Conservation (phyloP, 2,888 invertebrate genomes). For the Magallana nippona region DNA sequence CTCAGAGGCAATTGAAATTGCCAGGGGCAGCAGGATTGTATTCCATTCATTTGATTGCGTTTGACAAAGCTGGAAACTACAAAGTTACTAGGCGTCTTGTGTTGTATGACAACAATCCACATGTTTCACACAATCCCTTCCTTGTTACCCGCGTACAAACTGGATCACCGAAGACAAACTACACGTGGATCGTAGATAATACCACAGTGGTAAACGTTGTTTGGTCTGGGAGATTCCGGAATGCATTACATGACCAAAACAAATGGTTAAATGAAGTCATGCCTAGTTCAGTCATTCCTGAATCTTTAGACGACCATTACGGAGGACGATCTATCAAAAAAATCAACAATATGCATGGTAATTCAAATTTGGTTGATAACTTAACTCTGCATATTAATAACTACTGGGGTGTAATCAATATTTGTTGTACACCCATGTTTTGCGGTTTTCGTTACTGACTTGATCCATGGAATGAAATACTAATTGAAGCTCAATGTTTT, state of each 20-base stretch:
- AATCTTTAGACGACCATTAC: constrained; percentile 50
- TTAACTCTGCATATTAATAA: neutral
- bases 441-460: too few species aligned
- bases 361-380: neutral
- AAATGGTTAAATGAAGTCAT: constrained; percentile 55
- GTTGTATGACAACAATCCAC: constrained; percentile 55
- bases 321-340: constrained; percentile 43
- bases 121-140: constrained; percentile 40
- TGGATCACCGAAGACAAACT: constrained; percentile 42
- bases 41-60: constrained; percentile 39
- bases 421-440: too few species aligned
- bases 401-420: too few species aligned
- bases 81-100: constrained; percentile 51
- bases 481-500: too few species aligned
- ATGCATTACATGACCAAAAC: constrained; percentile 45
- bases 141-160: constrained; percentile 20
- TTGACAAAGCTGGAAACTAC: constrained; percentile 55
- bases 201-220: constrained; percentile 39
- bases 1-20: constrained; percentile 40
- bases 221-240: constrained; percentile 55
- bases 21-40: constrained; percentile 43
- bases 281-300: constrained; percentile 20
- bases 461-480: too few species aligned
- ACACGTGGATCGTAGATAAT: constrained; percentile 51
- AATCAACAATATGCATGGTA: constrained; percentile 47